A percentile compares a stretch with the other conserved stretches of the same genome.
Conservation (phyloP, 2,797 vertebrate genomes). For the Aphelocoma californica region DNA sequence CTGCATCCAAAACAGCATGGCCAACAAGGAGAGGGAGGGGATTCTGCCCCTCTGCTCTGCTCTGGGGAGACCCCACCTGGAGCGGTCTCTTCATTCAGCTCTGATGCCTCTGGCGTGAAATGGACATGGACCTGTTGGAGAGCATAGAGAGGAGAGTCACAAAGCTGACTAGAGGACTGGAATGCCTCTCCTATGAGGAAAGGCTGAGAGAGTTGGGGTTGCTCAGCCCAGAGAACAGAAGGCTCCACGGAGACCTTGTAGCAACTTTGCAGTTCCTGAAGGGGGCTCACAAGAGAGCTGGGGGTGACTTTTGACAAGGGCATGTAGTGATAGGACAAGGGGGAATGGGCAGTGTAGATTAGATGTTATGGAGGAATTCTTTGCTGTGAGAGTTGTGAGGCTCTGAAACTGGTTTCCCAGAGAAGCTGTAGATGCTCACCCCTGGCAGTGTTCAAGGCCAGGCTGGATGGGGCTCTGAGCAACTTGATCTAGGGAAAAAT, state of each 20-base stretch:
- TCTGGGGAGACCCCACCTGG: neutral
- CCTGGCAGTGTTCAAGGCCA: neutral
- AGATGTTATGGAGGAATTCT: neutral
- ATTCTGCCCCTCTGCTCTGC: neutral
- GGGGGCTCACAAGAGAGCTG: neutral
- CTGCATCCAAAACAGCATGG: rapidly evolving
- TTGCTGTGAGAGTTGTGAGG: neutral
- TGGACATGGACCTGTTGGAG: neutral
- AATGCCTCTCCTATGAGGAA: neutral
- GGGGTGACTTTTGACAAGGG: neutral
- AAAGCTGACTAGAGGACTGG: neutral
- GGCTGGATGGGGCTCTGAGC: neutral
- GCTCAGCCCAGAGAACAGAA: neutral
- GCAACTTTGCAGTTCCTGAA: neutral
- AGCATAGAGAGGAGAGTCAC: neutral
- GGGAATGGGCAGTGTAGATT: neutral
- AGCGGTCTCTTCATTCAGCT: neutral
- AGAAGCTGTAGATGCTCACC: neutral
- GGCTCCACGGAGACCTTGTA: neutral
- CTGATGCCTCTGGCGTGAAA: rapidly evolving
- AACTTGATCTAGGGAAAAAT: neutral
- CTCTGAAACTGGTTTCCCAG: neutral
- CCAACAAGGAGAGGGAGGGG: neutral
- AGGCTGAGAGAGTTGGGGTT: neutral
- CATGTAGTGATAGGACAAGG: neutral